Percentiles rank a stretch among this genome's conserved stretches.
Conservation (phyloP, 2,888 invertebrate species). For the Rhynchonema sp. region DNA sequence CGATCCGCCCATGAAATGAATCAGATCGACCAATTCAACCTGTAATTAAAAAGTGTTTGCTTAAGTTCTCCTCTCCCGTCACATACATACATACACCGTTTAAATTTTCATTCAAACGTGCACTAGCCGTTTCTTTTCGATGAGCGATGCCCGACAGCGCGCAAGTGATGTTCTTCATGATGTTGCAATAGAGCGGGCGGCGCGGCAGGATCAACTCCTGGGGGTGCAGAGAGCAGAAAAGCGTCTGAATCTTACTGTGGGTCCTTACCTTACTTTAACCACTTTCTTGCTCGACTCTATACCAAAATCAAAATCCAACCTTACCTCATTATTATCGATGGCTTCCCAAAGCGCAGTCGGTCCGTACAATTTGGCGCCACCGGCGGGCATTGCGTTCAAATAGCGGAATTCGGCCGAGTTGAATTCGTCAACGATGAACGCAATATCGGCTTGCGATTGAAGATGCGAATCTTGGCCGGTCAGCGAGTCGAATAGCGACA, state of each 20-base stretch:
- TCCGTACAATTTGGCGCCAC: too few species aligned
- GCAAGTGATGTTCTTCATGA: constrained; percentile 60
- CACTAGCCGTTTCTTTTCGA: background rate
- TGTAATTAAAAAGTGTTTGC: too few species aligned
- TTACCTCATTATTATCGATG: too few species aligned
- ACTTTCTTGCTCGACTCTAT: too few species aligned
- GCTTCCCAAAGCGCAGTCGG: too few species aligned
- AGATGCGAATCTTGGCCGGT: background rate
- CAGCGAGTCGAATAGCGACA: background rate
- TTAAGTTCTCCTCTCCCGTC: too few species aligned
- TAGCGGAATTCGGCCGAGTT: constrained; percentile 50
- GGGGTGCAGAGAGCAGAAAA: constrained; percentile 1
- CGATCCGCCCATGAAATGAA: constrained; percentile 90
- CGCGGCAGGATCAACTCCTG: constrained; percentile 1
- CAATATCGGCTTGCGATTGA: constrained; percentile 38
- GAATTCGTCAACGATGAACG: constrained; percentile 54
- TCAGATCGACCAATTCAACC: constrained; percentile 62
- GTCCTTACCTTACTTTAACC: too few species aligned
- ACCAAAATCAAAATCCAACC: too few species aligned
- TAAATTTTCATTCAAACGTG: too few species aligned
- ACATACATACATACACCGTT: too few species aligned
- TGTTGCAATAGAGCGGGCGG: constrained; percentile 63
- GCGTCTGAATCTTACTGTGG: constrained; percentile 1
- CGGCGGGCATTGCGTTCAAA: constrained; percentile 34
- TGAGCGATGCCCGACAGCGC: background rate